These are phyloP conservation scores for Diplosoma virens DNA, from an alignment of 23 tunicate species.

Conservation along the genomic window DNA sequence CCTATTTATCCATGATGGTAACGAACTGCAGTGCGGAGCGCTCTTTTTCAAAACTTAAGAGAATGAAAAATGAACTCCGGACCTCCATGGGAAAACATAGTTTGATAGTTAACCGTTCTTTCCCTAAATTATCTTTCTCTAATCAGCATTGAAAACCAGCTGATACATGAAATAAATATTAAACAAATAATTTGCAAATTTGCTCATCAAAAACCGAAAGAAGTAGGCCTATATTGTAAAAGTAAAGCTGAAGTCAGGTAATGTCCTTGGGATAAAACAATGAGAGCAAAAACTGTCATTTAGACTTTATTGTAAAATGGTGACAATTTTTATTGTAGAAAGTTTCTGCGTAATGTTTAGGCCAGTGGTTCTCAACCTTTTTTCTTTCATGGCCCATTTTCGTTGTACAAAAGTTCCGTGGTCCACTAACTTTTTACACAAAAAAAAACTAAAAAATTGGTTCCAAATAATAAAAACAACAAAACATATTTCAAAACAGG, in stretches of 20 bases:
- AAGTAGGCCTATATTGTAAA: background rate
- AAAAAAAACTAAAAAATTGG: background rate
- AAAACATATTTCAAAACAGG: conserved; percentile 31
- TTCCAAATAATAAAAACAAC: conserved; percentile 13
- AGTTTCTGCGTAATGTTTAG: no score
- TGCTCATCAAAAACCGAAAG: background rate
- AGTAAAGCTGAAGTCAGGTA: background rate
- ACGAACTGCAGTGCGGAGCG: background rate
- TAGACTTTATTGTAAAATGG: no score
- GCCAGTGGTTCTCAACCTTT: no score
- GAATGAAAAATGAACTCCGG: no score
- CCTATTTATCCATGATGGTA: background rate
- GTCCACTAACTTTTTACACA: background rate
- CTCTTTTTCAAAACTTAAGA: no score
- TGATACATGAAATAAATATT: background rate
- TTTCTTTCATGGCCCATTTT: conserved; percentile 1
- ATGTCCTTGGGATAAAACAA: background rate
- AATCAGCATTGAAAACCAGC: no score
- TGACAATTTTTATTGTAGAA: no score
- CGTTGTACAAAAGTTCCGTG: background rate
- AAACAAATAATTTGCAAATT: background rate
- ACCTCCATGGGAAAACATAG: no score
- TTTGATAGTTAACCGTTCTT: no score
- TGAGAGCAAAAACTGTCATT: background rate
- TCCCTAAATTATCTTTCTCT: no score